phyloP scores from a whole-genome alignment of 2,113 vertebrate species.

The Tragelaphus imberbis region DNA sequence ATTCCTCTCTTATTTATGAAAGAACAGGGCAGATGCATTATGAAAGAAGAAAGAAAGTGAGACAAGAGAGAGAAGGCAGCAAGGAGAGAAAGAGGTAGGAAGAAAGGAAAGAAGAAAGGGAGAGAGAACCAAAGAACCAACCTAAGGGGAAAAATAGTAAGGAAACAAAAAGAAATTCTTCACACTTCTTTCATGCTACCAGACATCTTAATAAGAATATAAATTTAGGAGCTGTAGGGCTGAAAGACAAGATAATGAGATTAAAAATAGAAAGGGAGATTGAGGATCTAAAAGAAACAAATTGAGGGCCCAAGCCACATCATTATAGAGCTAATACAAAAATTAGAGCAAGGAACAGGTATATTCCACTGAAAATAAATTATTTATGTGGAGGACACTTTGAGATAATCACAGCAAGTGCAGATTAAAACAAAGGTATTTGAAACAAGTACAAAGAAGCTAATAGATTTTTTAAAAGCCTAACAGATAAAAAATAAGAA shows the following conservation, averaged over 20 bases:
- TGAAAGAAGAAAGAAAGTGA: not conserved
- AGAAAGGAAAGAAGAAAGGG: not conserved
- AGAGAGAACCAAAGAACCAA: not conserved
- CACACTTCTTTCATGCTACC: not conserved
- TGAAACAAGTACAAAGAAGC: not conserved
- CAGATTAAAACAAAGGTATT: constrained; percentile 39
- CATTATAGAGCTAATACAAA: constrained; percentile 28
- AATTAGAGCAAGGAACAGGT: constrained; percentile 33
- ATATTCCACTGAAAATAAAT: constrained; percentile 35
- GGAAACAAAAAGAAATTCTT: not conserved
- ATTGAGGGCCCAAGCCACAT: not conserved
- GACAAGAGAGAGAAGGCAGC: not conserved
- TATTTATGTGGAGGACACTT: constrained; percentile 1
- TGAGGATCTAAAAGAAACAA: constrained; percentile 40
- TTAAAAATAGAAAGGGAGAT: constrained; percentile 32
- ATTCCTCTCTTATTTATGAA: constrained; percentile 6
- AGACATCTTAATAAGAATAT: constrained; percentile 41
- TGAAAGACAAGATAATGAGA: constrained; percentile 32
- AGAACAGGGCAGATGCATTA: not conserved
- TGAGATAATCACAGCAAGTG: constrained; percentile 25
- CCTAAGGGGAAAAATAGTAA: not conserved
- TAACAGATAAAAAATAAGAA: not conserved
- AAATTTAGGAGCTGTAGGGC: constrained; percentile 12
- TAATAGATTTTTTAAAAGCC: not conserved
- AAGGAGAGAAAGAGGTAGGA: not conserved